These are phyloP conservation scores for Tenthredo distinguenda DNA, from an alignment of 2,888 invertebrate species.

Conservation along the genomic window DNA sequence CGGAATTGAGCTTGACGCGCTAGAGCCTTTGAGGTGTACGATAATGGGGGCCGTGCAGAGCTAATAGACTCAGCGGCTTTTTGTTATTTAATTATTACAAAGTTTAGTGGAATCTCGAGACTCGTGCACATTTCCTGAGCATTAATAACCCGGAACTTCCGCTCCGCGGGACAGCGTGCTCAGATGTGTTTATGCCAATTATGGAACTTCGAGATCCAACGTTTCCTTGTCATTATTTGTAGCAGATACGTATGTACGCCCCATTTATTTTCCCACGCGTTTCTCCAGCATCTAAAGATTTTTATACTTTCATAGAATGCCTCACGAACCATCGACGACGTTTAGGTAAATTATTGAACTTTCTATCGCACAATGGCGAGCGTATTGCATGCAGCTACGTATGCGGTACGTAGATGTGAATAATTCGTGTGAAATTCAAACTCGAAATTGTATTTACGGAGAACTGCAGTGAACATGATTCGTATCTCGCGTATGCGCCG, in stretches of 20 bases:
- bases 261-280: neutral
- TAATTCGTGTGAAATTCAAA: slow-evolving; percentile 2
- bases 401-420: neutral
- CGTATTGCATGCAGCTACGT: neutral
- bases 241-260: neutral
- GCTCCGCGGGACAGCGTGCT: neutral
- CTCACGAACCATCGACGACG: neutral
- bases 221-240: neutral
- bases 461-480: slow-evolving; percentile 16
- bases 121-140: neutral
- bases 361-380: neutral
- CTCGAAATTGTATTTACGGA: slow-evolving; percentile 13
- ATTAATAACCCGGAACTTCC: neutral
- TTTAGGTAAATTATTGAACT: neutral
- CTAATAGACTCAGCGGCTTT: neutral
- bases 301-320: neutral
- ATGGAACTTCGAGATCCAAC: neutral
- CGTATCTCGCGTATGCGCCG: neutral
- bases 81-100: slow-evolving; percentile 26
- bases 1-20: neutral
- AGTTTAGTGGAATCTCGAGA: neutral
- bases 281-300: neutral
- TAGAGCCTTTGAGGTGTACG: neutral
- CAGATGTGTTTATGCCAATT: neutral
- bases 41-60: neutral